phyloP scores from a whole-genome alignment of 2,888 invertebrate genomes.

The Conchocele bisecta region DNA sequence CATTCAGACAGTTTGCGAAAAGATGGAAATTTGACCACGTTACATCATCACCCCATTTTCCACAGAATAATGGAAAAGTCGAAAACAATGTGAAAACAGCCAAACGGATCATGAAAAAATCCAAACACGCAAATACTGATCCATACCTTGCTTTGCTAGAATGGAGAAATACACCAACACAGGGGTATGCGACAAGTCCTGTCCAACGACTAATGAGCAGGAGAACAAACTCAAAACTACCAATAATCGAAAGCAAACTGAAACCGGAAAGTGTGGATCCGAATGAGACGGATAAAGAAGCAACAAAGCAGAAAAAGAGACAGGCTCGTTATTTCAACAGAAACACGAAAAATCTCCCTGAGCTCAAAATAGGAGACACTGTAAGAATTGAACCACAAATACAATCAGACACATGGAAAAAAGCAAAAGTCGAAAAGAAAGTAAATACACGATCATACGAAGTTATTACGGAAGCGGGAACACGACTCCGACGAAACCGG shows the following conservation, averaged over 20 bases:
- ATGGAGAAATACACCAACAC: constrained; percentile 49
- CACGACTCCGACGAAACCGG: neutral
- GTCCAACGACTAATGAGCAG: constrained; percentile 47
- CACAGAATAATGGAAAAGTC: constrained; percentile 36
- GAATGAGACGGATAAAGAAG: neutral
- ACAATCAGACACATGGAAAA: constrained; percentile 1
- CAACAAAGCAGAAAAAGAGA: neutral
- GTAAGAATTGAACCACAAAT: neutral
- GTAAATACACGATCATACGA: neutral
- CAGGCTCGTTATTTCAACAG: constrained; percentile 16
- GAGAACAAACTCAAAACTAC: constrained; percentile 35
- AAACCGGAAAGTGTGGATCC: constrained; percentile 13
- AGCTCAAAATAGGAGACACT: constrained; percentile 8
- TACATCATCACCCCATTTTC: constrained; percentile 26
- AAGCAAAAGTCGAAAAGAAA: constrained; percentile 7
- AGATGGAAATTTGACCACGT: constrained; percentile 36
- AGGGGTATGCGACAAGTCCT: constrained; percentile 40
- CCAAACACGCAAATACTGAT: constrained; percentile 18
- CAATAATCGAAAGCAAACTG: constrained; percentile 10
- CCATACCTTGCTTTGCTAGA: constrained; percentile 45
- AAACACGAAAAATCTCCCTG: neutral
- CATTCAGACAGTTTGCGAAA: constrained; percentile 29
- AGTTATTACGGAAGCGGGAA: neutral
- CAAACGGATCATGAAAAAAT: constrained; percentile 29
- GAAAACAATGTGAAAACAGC: constrained; percentile 44